These are phyloP conservation scores for Chelmon rostratus DNA, from an alignment of 2,797 vertebrate genomes.

Conservation along the genomic window DNA sequence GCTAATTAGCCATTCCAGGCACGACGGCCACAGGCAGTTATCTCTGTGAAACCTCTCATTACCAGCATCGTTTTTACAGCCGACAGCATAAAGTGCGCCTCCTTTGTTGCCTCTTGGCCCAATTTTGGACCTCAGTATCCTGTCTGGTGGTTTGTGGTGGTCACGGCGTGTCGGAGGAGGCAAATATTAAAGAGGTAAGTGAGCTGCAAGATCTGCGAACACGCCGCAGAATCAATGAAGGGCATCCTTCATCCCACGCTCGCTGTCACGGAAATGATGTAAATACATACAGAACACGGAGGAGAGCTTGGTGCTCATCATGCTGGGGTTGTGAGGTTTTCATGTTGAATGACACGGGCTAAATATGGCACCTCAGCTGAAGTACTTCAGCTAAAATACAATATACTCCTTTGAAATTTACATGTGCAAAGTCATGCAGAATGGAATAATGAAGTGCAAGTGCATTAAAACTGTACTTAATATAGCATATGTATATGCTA, in stretches of 20 bases:
- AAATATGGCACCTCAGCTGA: not conserved
- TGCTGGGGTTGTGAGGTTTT: not conserved
- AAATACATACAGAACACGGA: not conserved
- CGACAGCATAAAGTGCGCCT: not conserved
- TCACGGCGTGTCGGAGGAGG: not conserved
- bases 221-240: constrained; percentile 4
- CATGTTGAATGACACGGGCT: not conserved
- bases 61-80: constrained; percentile 24
- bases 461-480: not conserved
- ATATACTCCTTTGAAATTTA: not conserved
- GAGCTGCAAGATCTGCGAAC: not conserved
- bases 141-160: not conserved
- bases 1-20: constrained; percentile 57
- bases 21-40: constrained; percentile 35
- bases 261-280: not conserved
- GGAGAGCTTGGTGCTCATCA: not conserved
- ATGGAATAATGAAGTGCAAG: not conserved
- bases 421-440: not conserved
- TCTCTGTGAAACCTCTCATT: constrained; percentile 34
- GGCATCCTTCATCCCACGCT: not conserved
- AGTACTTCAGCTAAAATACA: not conserved
- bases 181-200: not conserved
- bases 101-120: constrained; percentile 14
- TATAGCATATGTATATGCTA: too few relatives aligned
- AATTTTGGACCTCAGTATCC: not conserved